Base-by-base conservation (phyloP, 37 sponge, comb jelly and placozoan species). In the Ephydatia muelleri region DNA sequence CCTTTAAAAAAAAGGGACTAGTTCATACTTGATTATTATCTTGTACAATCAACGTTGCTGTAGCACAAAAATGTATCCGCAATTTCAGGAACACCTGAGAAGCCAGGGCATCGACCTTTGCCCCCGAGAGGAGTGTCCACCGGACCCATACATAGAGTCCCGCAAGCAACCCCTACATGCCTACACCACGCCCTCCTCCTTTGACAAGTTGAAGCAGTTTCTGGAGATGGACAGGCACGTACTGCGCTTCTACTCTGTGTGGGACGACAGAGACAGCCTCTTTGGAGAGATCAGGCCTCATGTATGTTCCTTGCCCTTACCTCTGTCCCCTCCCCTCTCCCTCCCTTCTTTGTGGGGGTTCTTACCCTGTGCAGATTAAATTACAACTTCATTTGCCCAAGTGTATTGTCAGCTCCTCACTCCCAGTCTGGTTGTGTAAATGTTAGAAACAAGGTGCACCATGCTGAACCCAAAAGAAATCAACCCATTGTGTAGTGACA, bases 251-350 rank as follows among this genome's bases (percentile, higher is more conserved):
- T 91, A 88, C 79, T 92, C 92, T 38, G 92, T 98, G 64, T 98
- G 97, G 97, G 99, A 98, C 65, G 99, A 98, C 80, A 85, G 99
- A 38, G 94, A 96, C 85, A 93, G 78, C 76, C 95, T 96, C 94
- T 98, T 98, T 85, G 99, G 99, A 78, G 99, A 96, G 69, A 93
- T 96, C 90, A 86, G 90, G 38, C 92, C 93, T 31, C 91, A 83
- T 73, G 97, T 97, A 67, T 88, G 95, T 77, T 26, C 57, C 57
- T 21, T 57, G 19, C 57, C 16, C 57, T 11, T 14, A 1, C 12
- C 57, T 21, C 57, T 21, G 16, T 14, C 57, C 57, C 57, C 57
- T 21, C 16, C 57, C 57, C 57, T 21, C 57, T 43, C 43, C 43
- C 43, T 43, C 43, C 43, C 43, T 43, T 43, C 6, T 43, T 6